Base-by-base conservation (phyloP, 30 jellyfish, hydroid and myxozoan species). In the Chrysaora quinquecirrha region DNA sequence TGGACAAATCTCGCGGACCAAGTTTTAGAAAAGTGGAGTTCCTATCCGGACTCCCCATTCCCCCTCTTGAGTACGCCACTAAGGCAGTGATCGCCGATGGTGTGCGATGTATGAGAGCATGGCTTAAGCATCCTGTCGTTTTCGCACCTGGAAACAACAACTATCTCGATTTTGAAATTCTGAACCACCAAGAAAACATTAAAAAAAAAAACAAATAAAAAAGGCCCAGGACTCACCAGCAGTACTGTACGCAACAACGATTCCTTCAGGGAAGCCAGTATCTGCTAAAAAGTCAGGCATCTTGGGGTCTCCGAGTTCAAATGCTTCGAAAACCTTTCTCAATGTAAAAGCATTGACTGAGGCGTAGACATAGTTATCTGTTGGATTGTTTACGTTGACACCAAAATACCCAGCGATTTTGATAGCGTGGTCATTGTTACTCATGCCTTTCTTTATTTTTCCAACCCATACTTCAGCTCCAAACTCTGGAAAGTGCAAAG, bases 391-490 rank as follows among this genome's bases (percentile, higher is more conserved):
- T 16, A 70, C 76, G 25, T 82, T 83, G 1, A 82, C 38, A 43
- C 93, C 93, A 71, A 82, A 82, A 30, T 70, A 70, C 4, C 86
- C 77, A 20, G 48, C 49, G 27, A 82, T 34, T 22, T 71, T 67
- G 52, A 82, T 70, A 14, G 72, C 73, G 4, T 78, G 83, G 31
- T 78, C 73, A 68, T 82, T 82, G n/a, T 62, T 24, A 16, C 47
- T 62, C 23, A 73, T 38, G 2, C 64, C 79, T 10, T 73, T 38
- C 22, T 33, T 48, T 28, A 54, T 35, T 16, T 78, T 60, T 22
- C 93, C 93, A 18, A 82, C 33, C 93, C 85, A 67, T 16, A 82
- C 86, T 54, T 49, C 75, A 22, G 71, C 93, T 19, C 86, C 93
- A 30, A 72, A 71, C 54, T 82, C 93, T 82, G 46, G 28, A 54